A percentile compares a stretch with the other conserved stretches of the same genome.
Evolutionary conservation across 2,888 invertebrate species (phyloP).

Genomic region (Drosophila yooni): DNA sequence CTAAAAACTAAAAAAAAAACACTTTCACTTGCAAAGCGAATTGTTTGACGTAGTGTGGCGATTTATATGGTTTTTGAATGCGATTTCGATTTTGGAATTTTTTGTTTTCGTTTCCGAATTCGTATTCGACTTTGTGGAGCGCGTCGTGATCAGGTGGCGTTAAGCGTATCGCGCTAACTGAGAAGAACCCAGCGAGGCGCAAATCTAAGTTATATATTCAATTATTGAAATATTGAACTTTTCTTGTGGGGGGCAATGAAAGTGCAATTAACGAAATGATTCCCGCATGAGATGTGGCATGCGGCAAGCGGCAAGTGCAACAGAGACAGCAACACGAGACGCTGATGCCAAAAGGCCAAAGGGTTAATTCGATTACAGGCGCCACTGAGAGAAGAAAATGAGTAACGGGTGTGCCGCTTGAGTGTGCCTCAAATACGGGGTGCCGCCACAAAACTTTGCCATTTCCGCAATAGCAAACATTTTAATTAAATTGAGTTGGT

Average conservation of each 20-base stretch:
- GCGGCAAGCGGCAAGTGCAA: conserved; percentile 40
- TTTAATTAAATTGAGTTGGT: conserved; percentile 19
- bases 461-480: conserved; percentile 17
- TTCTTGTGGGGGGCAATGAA: conserved; percentile 54
- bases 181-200: conserved; percentile 46
- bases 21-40: conserved; percentile 63
- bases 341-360: conserved; percentile 29
- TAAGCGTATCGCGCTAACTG: conserved; percentile 61
- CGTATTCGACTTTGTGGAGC: conserved; percentile 46
- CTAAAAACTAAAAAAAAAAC: conserved; percentile 24
- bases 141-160: conserved; percentile 60
- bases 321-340: conserved; percentile 20
- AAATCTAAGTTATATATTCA: conserved; percentile 74
- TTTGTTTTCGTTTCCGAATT: conserved; percentile 20
- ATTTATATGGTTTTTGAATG: conserved; percentile 20
- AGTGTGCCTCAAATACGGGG: conserved; percentile 43
- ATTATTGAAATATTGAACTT: conserved; percentile 68
- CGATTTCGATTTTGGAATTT: conserved; percentile 34
- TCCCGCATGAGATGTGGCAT: conserved; percentile 17
- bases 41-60: conserved; percentile 8
- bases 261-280: conserved; percentile 72
- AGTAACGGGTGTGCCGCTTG: conserved; percentile 41
- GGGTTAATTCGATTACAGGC: conserved; percentile 79
- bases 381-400: conserved; percentile 1
- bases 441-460: conserved; percentile 21